A percentile compares a stretch with the other conserved stretches of the same genome.
phyloP scores from a whole-genome alignment of 1,140 invertebrate species.

The Tetragnatha versicolor region DNA sequence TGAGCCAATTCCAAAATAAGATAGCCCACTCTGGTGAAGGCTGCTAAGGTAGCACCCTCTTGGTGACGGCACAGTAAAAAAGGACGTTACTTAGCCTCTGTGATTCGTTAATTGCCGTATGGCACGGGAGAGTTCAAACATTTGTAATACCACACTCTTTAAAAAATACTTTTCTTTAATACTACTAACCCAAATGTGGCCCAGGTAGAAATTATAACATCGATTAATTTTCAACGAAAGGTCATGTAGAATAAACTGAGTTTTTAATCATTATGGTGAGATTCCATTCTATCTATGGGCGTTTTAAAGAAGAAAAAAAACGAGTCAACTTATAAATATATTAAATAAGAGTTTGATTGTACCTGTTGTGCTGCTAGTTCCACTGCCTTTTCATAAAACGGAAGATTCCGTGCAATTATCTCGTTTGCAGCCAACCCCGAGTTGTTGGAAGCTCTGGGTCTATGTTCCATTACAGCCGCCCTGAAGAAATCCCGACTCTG shows the following conservation, averaged over 20 bases:
- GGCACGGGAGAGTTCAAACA: too few relatives aligned
- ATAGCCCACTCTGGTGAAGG: too few relatives aligned
- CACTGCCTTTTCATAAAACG: conserved; percentile 10
- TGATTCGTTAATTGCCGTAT: too few relatives aligned
- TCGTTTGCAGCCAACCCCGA: background rate
- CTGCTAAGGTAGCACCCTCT: too few relatives aligned
- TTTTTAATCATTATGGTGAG: background rate
- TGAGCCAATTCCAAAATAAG: too few relatives aligned
- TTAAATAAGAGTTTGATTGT: background rate
- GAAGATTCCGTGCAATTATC: background rate
- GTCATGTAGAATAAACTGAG: background rate
- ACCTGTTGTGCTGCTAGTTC: conserved; percentile 23
- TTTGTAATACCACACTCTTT: too few relatives aligned
- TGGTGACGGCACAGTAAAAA: too few relatives aligned
- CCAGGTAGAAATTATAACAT: background rate
- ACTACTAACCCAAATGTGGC: background rate
- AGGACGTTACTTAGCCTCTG: too few relatives aligned
- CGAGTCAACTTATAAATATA: background rate
- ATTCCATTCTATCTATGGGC: background rate
- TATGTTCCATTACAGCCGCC: conserved; percentile 42
- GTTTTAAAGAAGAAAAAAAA: background rate
- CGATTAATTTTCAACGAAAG: background rate
- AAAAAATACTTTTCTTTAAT: too few relatives aligned
- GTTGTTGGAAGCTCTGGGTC: background rate
- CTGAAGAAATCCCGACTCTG: conserved; percentile 40